A percentile compares a stretch with the other conserved stretches of the same genome.
These are phyloP conservation scores for Cryptoprocta ferox DNA, from an alignment of 2,797 vertebrate species.

Conservation along the genomic window DNA sequence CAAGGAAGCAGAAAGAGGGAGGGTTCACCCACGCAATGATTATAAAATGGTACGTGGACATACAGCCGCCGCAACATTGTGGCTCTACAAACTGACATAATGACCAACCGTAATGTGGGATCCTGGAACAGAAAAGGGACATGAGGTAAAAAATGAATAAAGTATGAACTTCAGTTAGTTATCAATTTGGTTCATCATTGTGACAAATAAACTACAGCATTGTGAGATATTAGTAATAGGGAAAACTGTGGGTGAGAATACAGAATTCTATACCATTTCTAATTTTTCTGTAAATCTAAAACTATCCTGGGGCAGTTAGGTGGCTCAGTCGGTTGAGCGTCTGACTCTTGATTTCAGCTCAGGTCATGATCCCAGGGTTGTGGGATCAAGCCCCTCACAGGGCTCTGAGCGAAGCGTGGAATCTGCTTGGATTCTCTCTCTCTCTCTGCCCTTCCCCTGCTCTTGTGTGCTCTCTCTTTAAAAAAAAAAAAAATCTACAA, in stretches of 20 bases:
- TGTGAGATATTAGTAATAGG: neutral
- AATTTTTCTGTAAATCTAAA: neutral
- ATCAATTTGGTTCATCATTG: neutral
- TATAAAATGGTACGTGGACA: neutral
- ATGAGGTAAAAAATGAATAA: neutral
- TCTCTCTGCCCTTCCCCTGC: no score
- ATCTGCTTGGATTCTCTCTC: no score
- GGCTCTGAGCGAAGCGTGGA: no score
- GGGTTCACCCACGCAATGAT: neutral
- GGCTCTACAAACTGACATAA: neutral
- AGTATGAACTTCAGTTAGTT: neutral
- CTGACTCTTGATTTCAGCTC: no score
- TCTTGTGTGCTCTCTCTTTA: no score
- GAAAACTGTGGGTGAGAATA: neutral
- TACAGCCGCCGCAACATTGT: neutral
- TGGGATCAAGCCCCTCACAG: no score
- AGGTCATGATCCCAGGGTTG: no score
- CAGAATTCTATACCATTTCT: neutral
- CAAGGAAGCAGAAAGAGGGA: neutral
- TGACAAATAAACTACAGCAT: neutral
- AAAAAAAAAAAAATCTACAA: no score
- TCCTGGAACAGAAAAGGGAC: neutral
- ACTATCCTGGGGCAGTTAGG: neutral
- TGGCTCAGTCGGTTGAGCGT: no score
- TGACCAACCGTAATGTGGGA: neutral